Percentiles rank a stretch among this genome's conserved stretches.
These are phyloP conservation scores for Unio delphinus DNA, from an alignment of 2,888 invertebrate genomes.

Conservation along the genomic window DNA sequence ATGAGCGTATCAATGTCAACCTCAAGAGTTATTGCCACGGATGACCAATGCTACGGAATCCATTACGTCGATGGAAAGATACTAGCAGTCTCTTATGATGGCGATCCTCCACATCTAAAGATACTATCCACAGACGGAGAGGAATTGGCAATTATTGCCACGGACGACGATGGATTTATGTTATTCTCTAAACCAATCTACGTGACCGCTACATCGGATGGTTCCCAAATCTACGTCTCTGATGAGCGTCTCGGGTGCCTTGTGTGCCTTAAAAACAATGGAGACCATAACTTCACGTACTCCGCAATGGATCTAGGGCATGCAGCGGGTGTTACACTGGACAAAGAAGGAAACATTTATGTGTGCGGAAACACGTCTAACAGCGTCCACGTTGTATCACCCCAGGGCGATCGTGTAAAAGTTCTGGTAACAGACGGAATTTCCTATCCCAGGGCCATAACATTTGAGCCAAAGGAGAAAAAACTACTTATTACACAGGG, in stretches of 20 bases:
- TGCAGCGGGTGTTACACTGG: slow-evolving; percentile 36
- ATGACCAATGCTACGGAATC: slow-evolving; percentile 43
- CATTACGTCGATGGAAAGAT: slow-evolving; percentile 33
- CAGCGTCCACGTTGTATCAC: slow-evolving; percentile 38
- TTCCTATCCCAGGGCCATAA: slow-evolving; percentile 42
- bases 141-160: slow-evolving; percentile 39
- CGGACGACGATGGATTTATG: slow-evolving; percentile 42
- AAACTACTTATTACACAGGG: slow-evolving; percentile 44
- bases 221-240: slow-evolving; percentile 33
- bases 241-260: slow-evolving; percentile 42
- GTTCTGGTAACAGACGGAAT: slow-evolving; percentile 37
- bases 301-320: slow-evolving; percentile 39
- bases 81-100: slow-evolving; percentile 42
- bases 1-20: slow-evolving; percentile 11
- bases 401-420: slow-evolving; percentile 33
- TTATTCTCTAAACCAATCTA: slow-evolving; percentile 47
- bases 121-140: slow-evolving; percentile 31
- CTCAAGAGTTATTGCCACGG: slow-evolving; percentile 27
- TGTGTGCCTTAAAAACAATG: slow-evolving; percentile 33
- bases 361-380: slow-evolving; percentile 40
- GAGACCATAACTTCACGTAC: slow-evolving; percentile 38
- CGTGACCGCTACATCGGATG: slow-evolving; percentile 32
- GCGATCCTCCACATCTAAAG: slow-evolving; percentile 42
- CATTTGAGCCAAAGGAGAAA: slow-evolving; percentile 39
- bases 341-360: slow-evolving; percentile 39